These are phyloP conservation scores for Reticulitermes speratus DNA, from an alignment of 1,140 invertebrate species.

Conservation along the genomic window DNA sequence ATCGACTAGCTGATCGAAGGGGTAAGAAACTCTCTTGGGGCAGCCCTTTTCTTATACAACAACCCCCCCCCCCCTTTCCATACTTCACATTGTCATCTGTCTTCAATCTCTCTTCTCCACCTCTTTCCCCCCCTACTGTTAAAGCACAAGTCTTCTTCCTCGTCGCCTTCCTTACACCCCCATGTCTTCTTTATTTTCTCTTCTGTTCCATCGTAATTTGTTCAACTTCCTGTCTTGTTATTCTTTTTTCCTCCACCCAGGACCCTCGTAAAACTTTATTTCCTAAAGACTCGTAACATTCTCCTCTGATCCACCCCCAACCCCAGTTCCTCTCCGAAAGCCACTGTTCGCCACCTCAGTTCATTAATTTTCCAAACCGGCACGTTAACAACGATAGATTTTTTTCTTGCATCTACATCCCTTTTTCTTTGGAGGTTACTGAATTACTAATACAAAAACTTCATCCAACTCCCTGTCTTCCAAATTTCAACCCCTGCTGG, in stretches of 20 bases:
- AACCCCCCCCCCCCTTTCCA: background rate
- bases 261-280: slow-evolving; percentile 10
- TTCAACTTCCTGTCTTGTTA: slow-evolving; percentile 6
- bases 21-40: background rate
- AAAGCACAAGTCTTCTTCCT: background rate
- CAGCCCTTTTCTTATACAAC: background rate
- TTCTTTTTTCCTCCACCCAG: background rate
- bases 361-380: slow-evolving; percentile 6
- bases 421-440: background rate
- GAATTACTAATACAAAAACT: slow-evolving; percentile 8
- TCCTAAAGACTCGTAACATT: background rate
- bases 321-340: too few relatives aligned
- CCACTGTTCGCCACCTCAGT: background rate
- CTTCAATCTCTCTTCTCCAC: background rate
- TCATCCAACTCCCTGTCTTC: background rate
- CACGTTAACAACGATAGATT: background rate
- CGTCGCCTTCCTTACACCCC: too few relatives aligned
- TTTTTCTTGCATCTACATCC: background rate
- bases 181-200: background rate
- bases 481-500: background rate
- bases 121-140: background rate
- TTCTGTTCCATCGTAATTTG: background rate
- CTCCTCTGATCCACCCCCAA: background rate
- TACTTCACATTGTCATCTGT: background rate
- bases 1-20: background rate